phyloP scores from a whole-genome alignment of 2,113 vertebrate species.

The Lucifuga dentata region DNA sequence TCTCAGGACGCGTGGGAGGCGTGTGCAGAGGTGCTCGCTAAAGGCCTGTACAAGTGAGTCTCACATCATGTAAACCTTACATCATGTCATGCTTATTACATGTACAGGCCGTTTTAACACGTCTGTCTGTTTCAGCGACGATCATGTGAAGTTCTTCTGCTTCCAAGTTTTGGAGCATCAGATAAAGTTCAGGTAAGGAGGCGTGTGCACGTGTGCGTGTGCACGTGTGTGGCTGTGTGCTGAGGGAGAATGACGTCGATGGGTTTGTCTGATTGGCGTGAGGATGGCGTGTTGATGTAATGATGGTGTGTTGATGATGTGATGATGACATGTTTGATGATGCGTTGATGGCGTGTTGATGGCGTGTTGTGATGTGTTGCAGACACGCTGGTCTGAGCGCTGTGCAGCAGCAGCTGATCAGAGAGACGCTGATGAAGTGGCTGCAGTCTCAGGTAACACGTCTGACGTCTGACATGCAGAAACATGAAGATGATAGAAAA shows the following conservation, averaged over 20 bases:
- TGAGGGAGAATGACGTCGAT: too few relatives aligned
- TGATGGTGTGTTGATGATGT: too few relatives aligned
- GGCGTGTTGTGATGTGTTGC: slow-evolving; percentile 60
- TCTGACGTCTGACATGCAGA: too few relatives aligned
- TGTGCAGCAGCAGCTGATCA: slow-evolving; percentile 93
- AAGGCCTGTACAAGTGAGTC: slow-evolving; percentile 92
- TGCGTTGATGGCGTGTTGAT: too few relatives aligned
- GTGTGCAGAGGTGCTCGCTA: slow-evolving; percentile 93
- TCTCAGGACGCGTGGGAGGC: slow-evolving; percentile 97
- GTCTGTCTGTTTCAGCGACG: slow-evolving; percentile 84
- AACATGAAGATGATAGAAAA: too few relatives aligned
- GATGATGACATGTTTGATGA: background rate
- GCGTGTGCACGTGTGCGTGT: too few relatives aligned
- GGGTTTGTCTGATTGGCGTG: too few relatives aligned
- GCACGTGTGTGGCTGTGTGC: background rate
- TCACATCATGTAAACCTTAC: too few relatives aligned
- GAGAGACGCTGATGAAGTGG: slow-evolving; percentile 97
- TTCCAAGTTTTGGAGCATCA: slow-evolving; percentile 99
- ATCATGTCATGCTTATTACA: too few relatives aligned
- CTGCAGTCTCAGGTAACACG: slow-evolving; percentile 93
- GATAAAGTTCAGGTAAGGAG: slow-evolving; percentile 95
- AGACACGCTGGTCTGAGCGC: slow-evolving; percentile 91
- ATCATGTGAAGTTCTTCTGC: slow-evolving; percentile 99
- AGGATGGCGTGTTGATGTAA: too few relatives aligned
- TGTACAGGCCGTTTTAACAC: too few relatives aligned